Base-by-base conservation (phyloP, 2,113 vertebrate species). In the Oenanthe melanoleuca region DNA sequence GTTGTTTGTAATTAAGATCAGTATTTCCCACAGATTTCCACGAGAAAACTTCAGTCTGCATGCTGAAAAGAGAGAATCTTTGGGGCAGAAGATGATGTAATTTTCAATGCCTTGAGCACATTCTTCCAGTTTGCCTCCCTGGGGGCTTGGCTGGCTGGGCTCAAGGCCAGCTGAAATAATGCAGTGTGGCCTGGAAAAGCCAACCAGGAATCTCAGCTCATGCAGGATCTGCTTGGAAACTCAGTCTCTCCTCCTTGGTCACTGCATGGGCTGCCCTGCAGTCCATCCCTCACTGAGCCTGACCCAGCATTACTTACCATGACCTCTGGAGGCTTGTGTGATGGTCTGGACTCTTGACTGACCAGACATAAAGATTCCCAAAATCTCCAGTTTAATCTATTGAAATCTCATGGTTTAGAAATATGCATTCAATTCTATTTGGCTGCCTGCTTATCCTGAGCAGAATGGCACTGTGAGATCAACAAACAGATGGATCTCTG, bases 341-440 rank as follows among this genome's bases (percentile, higher is more conserved):
- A 13, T 0, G 5, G 9, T 19, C 56, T 33, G 49, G 61, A 3
- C 37, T 49, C 59, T 3, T 3, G 28, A 0, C 40, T 12, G 59
- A 64, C 11, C 38, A 45, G 28, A 33, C 4, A 2, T 21, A 8
- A 77, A 34, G 37, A 31, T 19, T 38, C 38, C 14, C 52, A 7
- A 87, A 40, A 14, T 5, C 56, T 79, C 15, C 40, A 47, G 8
- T 31, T 82, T n/a, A 29, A 28, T 52, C n/a, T 53, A 26, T 3
- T 20, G 21, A 70, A 72, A 49, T 38, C 14, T 45, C 67, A 80
- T 34, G 7, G 13, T n/a, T 93, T 64, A 70, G 78, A 85, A 82
- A 65, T 14, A 37, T 0, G 1, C 15, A 31, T 8, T 66, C 26
- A 4, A 15, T 37, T 55, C 79, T 88, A 2, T 55, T 65, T 89